These are phyloP conservation scores for Athrips mouffetella DNA, from an alignment of 2,888 invertebrate genomes.

Conservation along the genomic window DNA sequence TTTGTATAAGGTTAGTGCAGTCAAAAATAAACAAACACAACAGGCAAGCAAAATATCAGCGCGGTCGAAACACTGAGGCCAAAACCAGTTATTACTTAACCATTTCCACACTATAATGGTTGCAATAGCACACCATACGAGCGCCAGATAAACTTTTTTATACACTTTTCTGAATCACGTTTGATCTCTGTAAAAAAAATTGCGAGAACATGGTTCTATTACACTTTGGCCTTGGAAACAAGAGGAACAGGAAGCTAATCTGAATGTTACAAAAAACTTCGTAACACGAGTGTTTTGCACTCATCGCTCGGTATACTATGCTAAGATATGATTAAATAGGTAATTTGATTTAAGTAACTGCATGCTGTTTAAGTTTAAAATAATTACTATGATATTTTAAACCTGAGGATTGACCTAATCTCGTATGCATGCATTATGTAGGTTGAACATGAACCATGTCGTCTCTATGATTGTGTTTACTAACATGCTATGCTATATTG, in stretches of 20 bases:
- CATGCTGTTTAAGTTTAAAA: no score
- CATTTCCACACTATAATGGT: background rate
- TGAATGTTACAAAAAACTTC: slow-evolving; percentile 1
- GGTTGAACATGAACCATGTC: background rate
- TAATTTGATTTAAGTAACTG: no score
- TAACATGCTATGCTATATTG: background rate
- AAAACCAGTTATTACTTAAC: background rate
- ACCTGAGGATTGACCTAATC: no score
- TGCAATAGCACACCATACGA: background rate
- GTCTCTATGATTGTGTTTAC: background rate
- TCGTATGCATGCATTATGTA: background rate
- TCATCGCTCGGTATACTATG: background rate
- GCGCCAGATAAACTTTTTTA: no score
- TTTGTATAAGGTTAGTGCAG: no score
- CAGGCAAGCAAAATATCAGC: background rate
- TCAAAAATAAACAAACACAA: no score
- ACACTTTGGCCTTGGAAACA: background rate
- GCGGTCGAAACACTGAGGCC: background rate
- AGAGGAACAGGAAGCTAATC: background rate
- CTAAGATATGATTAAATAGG: no score
- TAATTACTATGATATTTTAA: no score
- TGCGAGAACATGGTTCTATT: no score
- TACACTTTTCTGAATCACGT: no score
- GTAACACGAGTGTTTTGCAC: background rate
- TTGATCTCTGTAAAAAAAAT: no score